Evolutionary conservation across 2,113 vertebrate genomes (phyloP).

Genomic region (Heptranchias perlo): DNA sequence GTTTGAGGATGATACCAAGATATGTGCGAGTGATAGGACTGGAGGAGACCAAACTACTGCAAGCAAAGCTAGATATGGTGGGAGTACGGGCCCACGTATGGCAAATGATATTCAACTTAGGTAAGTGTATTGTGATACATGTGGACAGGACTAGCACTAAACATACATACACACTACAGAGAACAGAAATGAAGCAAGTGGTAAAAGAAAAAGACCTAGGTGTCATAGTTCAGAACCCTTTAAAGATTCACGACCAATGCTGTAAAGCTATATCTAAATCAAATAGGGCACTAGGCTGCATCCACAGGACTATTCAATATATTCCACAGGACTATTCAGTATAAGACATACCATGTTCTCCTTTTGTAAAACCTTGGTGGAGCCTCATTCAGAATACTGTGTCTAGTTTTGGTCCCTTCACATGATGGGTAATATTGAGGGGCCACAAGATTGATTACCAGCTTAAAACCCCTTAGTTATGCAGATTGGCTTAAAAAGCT

Average conservation of each 20-base stretch:
- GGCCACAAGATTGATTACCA: not conserved
- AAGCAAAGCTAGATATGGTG: not conserved
- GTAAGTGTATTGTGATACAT: not conserved
- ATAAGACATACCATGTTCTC: not conserved
- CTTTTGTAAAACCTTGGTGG: no score
- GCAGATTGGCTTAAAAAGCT: not conserved
- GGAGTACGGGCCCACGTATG: not conserved
- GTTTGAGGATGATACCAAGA: no score
- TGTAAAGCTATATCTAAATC: not conserved
- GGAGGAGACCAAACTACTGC: not conserved
- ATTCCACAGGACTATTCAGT: not conserved
- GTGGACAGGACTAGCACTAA: not conserved
- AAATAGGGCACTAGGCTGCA: not conserved
- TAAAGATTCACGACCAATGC: not conserved
- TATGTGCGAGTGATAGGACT: not conserved
- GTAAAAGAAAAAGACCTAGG: not conserved
- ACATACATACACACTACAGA: not conserved
- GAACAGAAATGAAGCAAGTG: no score
- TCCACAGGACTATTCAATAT: not conserved
- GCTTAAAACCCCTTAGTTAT: not conserved
- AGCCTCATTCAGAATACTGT: no score
- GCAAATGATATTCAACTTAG: no score
- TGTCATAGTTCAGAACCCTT: not conserved
- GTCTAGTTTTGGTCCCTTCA: not conserved
- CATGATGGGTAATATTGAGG: not conserved